Percentiles rank a stretch among this genome's conserved stretches.
Conservation (phyloP, 1,140 invertebrate species). For the Drosophila guanche region DNA sequence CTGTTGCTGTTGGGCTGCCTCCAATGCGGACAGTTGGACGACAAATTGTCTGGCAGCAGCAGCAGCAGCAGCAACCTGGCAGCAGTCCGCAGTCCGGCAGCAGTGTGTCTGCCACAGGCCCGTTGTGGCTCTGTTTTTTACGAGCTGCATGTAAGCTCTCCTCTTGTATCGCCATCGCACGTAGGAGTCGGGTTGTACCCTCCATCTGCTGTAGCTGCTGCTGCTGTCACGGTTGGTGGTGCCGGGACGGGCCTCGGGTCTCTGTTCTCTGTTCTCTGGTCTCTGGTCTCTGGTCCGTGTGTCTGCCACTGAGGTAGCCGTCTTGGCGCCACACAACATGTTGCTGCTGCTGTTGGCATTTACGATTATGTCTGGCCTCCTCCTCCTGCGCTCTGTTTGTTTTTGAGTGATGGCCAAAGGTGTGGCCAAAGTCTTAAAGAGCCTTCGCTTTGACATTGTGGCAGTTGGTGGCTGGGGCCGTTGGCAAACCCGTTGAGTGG, state of each 20-base stretch:
- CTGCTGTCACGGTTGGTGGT: constrained; percentile 75
- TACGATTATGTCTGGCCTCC: constrained; percentile 51
- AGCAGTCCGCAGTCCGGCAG: background rate
- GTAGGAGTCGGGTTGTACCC: constrained; percentile 58
- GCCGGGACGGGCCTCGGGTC: background rate
- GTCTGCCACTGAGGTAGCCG: constrained; percentile 67
- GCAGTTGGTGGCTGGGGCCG: constrained; percentile 2
- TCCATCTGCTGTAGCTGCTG: constrained; percentile 30
- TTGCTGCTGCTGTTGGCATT: constrained; percentile 47
- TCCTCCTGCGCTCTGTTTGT: constrained; percentile 20
- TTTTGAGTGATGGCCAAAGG: constrained; percentile 68
- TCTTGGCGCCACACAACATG: constrained; percentile 56
- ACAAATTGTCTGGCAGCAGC: constrained; percentile 69
- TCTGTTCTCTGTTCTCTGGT: background rate
- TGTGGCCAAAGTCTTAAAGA: constrained; percentile 57
- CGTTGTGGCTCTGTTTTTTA: constrained; percentile 67
- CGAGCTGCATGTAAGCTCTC: constrained; percentile 73
- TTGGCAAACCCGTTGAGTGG: constrained; percentile 58
- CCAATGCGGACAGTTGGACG: constrained; percentile 68
- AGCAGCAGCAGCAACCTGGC: too few relatives aligned
- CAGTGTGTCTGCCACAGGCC: constrained; percentile 6
- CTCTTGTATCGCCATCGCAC: constrained; percentile 69
- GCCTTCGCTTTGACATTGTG: constrained; percentile 67
- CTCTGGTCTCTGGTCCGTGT: background rate
- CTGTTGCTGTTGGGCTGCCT: constrained; percentile 23